Percentiles rank a stretch among this genome's conserved stretches.
Conservation (phyloP, 2,888 invertebrate species). For the Ophioninae sp. region DNA sequence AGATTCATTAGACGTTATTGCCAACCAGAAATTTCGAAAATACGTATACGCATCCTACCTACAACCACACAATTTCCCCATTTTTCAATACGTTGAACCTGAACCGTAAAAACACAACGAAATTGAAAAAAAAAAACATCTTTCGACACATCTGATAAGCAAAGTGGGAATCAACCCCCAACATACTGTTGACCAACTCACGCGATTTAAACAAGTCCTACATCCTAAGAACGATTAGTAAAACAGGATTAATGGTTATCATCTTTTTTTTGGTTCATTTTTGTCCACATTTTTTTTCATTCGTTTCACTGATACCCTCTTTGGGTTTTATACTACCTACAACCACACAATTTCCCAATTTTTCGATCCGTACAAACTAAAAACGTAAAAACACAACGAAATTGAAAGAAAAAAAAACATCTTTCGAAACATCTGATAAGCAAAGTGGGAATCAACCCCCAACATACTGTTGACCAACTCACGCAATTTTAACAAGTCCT, state of each 20-base stretch:
- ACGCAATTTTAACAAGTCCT: not conserved
- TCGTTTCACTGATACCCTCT: conserved; percentile 40
- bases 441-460: not conserved
- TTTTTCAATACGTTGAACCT: too few relatives aligned
- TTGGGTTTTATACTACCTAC: not conserved
- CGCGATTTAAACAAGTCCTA: not conserved
- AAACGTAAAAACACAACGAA: too few relatives aligned
- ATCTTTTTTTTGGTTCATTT: too few relatives aligned
- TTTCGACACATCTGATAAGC: too few relatives aligned
- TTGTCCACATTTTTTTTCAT: conserved; percentile 8
- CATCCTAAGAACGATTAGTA: conserved; percentile 16
- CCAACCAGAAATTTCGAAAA: too few relatives aligned
- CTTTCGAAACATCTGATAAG: too few relatives aligned
- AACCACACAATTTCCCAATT: too few relatives aligned
- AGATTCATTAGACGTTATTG: too few relatives aligned
- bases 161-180: not conserved
- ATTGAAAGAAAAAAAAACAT: not conserved
- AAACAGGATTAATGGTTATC: conserved; percentile 3
- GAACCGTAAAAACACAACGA: too few relatives aligned
- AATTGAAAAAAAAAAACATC: not conserved
- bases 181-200: not conserved
- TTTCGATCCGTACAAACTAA: too few relatives aligned
- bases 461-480: not conserved
- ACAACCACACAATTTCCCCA: too few relatives aligned
- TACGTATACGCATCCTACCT: too few relatives aligned